Evolutionary conservation across 2,113 vertebrate species (phyloP).

Genomic region (Zosterops hypoxanthus): DNA sequence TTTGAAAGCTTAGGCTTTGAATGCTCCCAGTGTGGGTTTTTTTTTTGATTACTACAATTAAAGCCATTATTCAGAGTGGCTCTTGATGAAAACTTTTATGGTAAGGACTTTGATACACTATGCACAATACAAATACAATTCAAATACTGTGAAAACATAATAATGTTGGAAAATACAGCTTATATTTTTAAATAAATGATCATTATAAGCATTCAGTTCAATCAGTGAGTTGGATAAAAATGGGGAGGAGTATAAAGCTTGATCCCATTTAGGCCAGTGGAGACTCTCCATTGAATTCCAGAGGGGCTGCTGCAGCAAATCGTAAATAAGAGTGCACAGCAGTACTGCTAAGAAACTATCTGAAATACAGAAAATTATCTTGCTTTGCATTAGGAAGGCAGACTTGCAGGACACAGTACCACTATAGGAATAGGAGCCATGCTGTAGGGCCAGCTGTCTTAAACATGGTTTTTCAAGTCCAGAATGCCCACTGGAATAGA

Average conservation of each 20-base stretch:
- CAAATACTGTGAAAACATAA: not conserved
- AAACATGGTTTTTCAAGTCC: not conserved
- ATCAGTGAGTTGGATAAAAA: not conserved
- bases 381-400: not conserved
- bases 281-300: not conserved
- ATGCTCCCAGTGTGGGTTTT: not conserved
- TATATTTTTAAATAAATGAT: not conserved
- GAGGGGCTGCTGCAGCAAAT: not conserved
- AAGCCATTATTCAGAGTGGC: not conserved
- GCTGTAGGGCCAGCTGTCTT: not conserved
- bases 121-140: not conserved
- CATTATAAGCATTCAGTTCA: not conserved
- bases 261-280: not conserved
- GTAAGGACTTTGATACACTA: not conserved
- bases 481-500: not conserved
- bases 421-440: not conserved
- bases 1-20: not conserved
- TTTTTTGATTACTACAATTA: not conserved
- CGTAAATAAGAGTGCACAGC: not conserved
- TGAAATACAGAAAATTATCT: not conserved
- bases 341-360: not conserved
- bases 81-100: not conserved
- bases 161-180: not conserved
- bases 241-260: not conserved
- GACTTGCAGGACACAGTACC: not conserved